Evolutionary conservation across 1,140 invertebrate species (phyloP), one percentile per base, ranked within the genome.

Genomic region (Listronotus bonariensis): DNA sequence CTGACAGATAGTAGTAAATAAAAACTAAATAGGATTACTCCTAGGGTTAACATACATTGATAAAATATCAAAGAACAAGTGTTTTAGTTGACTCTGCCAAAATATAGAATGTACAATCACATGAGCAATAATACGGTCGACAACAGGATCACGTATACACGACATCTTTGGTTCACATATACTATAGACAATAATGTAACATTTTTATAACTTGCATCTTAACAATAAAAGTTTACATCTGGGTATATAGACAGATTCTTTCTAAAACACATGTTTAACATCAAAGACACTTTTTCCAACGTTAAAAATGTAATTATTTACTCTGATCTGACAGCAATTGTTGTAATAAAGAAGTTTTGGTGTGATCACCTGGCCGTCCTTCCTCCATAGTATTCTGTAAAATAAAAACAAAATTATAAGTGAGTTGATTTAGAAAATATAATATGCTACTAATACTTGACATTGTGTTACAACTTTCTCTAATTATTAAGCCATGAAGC

Each of bases 371-470:
- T 82, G 83, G 83, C 71, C 79, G 77, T 71, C 79, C 82, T 82
- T 88, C 88, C 84, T 89, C 88, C 86, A 88, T 86, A 88, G 84
- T 85, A 88, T 76, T 88, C 88, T 89, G 85, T 15, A 83, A 83
- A 58, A 45, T 15, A 63, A 38, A 61, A 56, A 32, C 17, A 31
- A 51, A 10, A 36, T 3, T 26, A 26, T 5, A 26, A 26, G 2
- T 26, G 20, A 26, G 1, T 26, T 26, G 20, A 26, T 26, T 26
- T 26, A 5, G 20, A 26, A 26, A 26, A 26, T 26, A 26, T 26
- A 26, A 26, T 26, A 26, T 26, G 20, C 20, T 26, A 26, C 2
- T 26, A 26, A 1, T n/a, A n/a, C n/a, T n/a, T n/a, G n/a, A n/a
- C n/a, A n/a, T 26, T 26, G 5, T 26, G 20, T 26, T 26, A 26